These are phyloP conservation scores for Felis chaus DNA, from an alignment of 2,113 vertebrate genomes.

Conservation along the genomic window DNA sequence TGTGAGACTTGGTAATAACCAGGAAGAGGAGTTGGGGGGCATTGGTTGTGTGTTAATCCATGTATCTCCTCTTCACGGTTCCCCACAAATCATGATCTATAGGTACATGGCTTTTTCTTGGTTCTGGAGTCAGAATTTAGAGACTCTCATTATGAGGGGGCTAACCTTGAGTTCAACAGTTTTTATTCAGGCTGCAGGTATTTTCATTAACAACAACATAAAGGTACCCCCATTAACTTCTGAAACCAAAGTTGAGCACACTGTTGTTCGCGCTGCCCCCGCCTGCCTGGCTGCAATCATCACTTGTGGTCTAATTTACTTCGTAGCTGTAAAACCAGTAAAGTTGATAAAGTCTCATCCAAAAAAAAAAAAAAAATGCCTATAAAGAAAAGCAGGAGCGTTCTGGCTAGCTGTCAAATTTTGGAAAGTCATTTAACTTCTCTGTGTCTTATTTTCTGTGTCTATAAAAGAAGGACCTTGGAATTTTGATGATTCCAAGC, in stretches of 20 bases:
- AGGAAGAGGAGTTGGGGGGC: no score
- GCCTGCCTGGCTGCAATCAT: fast-evolving
- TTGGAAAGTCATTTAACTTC: background rate
- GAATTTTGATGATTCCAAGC: background rate
- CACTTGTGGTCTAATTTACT: background rate
- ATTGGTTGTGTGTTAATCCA: background rate
- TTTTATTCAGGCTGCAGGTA: background rate
- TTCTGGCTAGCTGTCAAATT: background rate
- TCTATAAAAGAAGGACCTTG: background rate
- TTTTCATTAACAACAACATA: background rate
- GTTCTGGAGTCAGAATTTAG: background rate
- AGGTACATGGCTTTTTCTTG: background rate
- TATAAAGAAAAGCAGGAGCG: background rate
- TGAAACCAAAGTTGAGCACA: background rate
- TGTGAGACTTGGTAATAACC: background rate
- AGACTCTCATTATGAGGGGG: background rate
- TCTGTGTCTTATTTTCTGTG: conserved; percentile 2
- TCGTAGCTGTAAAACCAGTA: background rate
- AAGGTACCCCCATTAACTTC: background rate
- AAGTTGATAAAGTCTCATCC: background rate
- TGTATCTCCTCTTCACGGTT: fast-evolving
- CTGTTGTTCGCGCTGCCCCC: background rate
- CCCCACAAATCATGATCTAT: background rate
- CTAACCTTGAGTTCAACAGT: background rate
- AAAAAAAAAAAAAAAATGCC: background rate